phyloP scores from a whole-genome alignment of 1,140 invertebrate species.

The Habropoda laboriosa region DNA sequence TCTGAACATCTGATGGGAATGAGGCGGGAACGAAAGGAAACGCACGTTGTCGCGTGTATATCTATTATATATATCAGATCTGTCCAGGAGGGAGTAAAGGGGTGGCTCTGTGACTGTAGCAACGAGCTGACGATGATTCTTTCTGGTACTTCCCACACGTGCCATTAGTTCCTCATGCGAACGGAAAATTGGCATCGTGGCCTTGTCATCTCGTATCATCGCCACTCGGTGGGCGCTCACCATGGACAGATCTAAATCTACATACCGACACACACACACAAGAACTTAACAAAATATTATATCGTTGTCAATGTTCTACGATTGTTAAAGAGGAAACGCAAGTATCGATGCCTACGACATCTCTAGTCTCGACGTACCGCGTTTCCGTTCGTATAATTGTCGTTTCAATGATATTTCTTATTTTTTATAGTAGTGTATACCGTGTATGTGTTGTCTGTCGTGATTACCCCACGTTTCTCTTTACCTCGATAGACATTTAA shows the following conservation, averaged over 20 bases:
- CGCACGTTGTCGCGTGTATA: background rate
- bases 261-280: background rate
- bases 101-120: no score
- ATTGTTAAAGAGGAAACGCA: conserved; percentile 55
- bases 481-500: conserved; percentile 57
- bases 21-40: background rate
- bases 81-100: no score
- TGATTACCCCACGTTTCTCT: conserved; percentile 55
- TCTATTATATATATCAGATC: background rate
- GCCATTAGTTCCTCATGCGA: no score
- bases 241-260: no score
- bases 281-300: conserved; percentile 31
- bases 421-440: conserved; percentile 66
- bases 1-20: no score
- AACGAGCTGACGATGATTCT: no score
- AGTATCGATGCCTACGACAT: background rate
- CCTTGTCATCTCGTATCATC: no score
- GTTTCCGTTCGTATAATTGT: conserved; percentile 57
- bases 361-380: conserved; percentile 4
- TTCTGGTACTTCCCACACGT: no score
- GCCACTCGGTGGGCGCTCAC: background rate
- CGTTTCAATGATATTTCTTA: conserved; percentile 65
- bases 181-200: no score
- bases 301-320: conserved; percentile 66
- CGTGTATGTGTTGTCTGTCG: conserved; percentile 62